phyloP scores from a whole-genome alignment of 2,888 invertebrate genomes.

The Ametastegia equiseti region DNA sequence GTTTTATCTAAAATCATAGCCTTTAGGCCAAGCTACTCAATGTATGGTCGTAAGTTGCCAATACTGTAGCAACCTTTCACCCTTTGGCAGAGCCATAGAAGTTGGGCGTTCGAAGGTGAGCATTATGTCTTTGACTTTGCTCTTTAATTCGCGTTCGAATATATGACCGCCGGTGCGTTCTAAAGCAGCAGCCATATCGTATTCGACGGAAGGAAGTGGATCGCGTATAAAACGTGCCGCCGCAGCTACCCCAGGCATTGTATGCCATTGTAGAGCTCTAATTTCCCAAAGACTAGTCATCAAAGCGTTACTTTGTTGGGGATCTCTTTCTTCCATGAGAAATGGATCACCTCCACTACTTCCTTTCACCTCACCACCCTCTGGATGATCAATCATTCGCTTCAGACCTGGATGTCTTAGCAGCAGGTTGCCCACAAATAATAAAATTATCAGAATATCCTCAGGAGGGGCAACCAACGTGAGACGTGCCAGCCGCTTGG shows the following conservation, averaged over 20 bases:
- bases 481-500: slow-evolving; percentile 91
- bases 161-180: slow-evolving; percentile 84
- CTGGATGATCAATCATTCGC: slow-evolving; percentile 79
- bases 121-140: slow-evolving; percentile 85
- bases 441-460: slow-evolving; percentile 86
- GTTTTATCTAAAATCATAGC: slow-evolving; percentile 21
- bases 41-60: slow-evolving; percentile 78
- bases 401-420: slow-evolving; percentile 91
- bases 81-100: slow-evolving; percentile 79
- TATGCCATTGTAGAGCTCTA: slow-evolving; percentile 86
- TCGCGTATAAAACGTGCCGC: slow-evolving; percentile 86
- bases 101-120: slow-evolving; percentile 86
- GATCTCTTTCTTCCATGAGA: slow-evolving; percentile 88
- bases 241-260: slow-evolving; percentile 83
- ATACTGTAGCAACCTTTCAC: slow-evolving; percentile 83
- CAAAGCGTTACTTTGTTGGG: slow-evolving; percentile 87
- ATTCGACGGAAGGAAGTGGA: slow-evolving; percentile 83
- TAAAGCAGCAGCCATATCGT: slow-evolving; percentile 82
- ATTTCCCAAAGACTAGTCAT: slow-evolving; percentile 97
- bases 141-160: slow-evolving; percentile 88
- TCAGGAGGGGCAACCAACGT: slow-evolving; percentile 90
- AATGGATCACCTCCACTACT: slow-evolving; percentile 85
- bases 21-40: slow-evolving; percentile 54
- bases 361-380: slow-evolving; percentile 71
- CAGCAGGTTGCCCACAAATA: slow-evolving; percentile 91